Evolutionary conservation across 2,113 vertebrate species (phyloP).

Genomic region (Amblyopsis rosae): DNA sequence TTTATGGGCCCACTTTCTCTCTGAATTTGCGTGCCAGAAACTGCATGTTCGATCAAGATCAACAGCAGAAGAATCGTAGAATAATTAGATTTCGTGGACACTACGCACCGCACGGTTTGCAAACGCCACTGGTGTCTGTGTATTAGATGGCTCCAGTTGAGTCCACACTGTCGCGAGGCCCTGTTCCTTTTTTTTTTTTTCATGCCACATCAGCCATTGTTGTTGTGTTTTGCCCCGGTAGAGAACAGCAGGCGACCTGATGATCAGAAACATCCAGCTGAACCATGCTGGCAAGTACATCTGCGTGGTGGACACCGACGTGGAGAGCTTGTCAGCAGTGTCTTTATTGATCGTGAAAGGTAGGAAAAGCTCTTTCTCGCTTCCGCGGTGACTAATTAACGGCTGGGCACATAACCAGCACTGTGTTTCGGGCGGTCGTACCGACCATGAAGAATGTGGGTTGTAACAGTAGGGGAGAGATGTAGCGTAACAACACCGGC

Average conservation of each 20-base stretch:
- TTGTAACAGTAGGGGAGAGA: neutral
- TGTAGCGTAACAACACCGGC: neutral
- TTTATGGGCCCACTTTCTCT: constrained; percentile 5
- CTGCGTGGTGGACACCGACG: constrained; percentile 88
- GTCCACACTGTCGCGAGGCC: constrained; percentile 61
- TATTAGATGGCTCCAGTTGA: constrained; percentile 51
- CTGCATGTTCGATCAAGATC: neutral
- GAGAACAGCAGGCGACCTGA: constrained; percentile 88
- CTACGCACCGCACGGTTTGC: constrained; percentile 25
- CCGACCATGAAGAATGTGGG: neutral
- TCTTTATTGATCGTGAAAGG: constrained; percentile 89
- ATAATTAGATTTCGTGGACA: neutral
- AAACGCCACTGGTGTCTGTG: constrained; percentile 20
- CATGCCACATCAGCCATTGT: constrained; percentile 61
- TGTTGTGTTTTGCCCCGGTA: constrained; percentile 57
- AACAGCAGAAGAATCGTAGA: constrained; percentile 1
- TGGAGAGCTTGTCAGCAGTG: constrained; percentile 89
- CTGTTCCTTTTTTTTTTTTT: constrained; percentile 53
- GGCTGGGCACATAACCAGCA: constrained; percentile 23
- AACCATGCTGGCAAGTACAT: constrained; percentile 89
- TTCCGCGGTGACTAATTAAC: constrained; percentile 52
- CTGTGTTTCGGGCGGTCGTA: constrained; percentile 10
- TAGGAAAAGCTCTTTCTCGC: constrained; percentile 61
- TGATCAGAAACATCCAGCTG: constrained; percentile 94
- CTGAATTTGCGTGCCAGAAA: neutral